Evolutionary conservation across 2,113 vertebrate species (phyloP), one percentile per base, ranked within the genome.

Genomic region (Camelus dromedarius): DNA sequence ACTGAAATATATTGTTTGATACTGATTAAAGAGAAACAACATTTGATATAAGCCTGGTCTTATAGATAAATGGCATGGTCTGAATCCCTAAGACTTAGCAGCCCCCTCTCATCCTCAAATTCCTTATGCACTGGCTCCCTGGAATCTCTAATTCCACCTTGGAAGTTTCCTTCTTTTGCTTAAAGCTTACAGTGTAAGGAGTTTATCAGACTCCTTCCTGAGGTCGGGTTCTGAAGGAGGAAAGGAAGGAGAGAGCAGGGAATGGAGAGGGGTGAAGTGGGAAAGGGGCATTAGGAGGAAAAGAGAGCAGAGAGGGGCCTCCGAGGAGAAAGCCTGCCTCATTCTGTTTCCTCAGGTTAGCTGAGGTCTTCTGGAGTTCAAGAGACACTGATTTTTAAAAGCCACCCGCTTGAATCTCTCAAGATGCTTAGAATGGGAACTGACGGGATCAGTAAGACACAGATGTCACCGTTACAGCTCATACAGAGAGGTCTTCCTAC

Each of bases 61-160:
- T 89, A 79, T 15, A 81, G 90, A 73, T 73, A 80, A 79, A 84
- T 3, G 35, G 42, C 26, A 66, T 11, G 62, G 52, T 38, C 24
- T 35, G 91, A 93, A 79, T 64, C 28, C 32, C 26, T 5, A 35
- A 73, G 70, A 86, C 83, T 84, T 69, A 90, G 62, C 48, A 83
- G 18, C 2, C 8, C 80, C 67, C 46, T 46, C 35, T 75, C 8
- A 62, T 50, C 54, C 70, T 87, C 85, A 64, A 86, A 94, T 93
- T 79, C 67, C 80, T 95, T 79, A 89, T 76, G 52, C 28, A 38
- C 58, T 76, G 62, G 66, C 62, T 97, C 75, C 32, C 22, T 75
- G 38, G 52, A 38, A 73, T 22, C 60, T 96, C 81, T 84, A 32
- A 96, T 70, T 73, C 64, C 69, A 79, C 30, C 38, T 54, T 42